Evolutionary conservation across 2,113 vertebrate species (phyloP).

Genomic region (human (Homo sapiens)): DNA sequence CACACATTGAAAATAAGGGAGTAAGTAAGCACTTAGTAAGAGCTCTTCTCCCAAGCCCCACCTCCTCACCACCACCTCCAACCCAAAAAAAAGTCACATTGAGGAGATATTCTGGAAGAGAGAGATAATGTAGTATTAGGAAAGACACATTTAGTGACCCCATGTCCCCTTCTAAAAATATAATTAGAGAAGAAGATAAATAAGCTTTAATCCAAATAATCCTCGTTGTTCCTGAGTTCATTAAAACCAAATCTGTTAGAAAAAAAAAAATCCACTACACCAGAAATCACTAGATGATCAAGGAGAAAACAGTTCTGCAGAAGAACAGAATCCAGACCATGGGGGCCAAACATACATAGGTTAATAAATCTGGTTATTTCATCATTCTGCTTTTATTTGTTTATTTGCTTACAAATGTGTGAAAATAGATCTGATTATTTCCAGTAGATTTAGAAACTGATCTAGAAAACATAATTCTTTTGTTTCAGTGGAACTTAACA

Average conservation of each 20-base stretch:
- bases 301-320: background rate
- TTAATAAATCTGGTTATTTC: background rate
- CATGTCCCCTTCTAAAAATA: conserved; percentile 1
- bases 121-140: background rate
- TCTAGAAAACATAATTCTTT: background rate
- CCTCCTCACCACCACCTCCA: background rate
- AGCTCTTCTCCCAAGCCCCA: background rate
- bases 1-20: background rate
- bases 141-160: background rate
- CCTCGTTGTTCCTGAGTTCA: background rate
- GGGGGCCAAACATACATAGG: background rate
- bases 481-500: background rate
- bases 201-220: conserved; percentile 30
- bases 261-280: background rate
- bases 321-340: background rate
- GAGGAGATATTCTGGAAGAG: background rate
- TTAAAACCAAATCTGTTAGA: background rate
- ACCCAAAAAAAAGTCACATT: background rate
- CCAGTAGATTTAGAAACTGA: background rate
- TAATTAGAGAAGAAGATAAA: conserved; percentile 20
- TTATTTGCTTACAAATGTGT: background rate
- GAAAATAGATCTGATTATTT: background rate
- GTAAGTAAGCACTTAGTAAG: background rate
- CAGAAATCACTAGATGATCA: conserved; percentile 14
- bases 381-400: background rate